Evolutionary conservation across 2,797 vertebrate genomes (phyloP).

Genomic region (Girardinus metallicus): DNA sequence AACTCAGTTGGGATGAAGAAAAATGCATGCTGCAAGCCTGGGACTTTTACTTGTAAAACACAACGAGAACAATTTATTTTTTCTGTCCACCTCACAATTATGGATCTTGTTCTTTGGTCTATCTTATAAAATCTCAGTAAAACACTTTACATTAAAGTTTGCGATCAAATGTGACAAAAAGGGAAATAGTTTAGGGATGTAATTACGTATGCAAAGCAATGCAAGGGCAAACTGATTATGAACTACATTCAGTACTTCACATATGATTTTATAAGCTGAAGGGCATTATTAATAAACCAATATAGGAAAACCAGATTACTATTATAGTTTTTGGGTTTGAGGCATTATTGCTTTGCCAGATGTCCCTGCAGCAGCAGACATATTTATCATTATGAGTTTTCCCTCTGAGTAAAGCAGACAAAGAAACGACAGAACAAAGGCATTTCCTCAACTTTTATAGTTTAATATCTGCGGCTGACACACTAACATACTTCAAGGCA

Average conservation of each 20-base stretch:
- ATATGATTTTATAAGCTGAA: constrained; percentile 5
- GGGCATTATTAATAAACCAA: constrained; percentile 13
- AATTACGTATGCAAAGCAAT: not conserved
- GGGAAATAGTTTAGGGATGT: not conserved
- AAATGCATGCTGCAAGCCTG: not conserved
- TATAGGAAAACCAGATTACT: constrained; percentile 22
- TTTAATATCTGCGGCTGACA: constrained; percentile 23
- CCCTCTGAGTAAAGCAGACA: constrained; percentile 29
- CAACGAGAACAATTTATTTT: not conserved
- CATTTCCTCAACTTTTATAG: constrained; percentile 42
- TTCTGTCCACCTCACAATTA: not conserved
- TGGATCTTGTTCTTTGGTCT: not conserved
- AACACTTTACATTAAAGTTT: not conserved
- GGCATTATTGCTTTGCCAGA: constrained; percentile 52
- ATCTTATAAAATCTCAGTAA: not conserved
- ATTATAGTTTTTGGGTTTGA: constrained; percentile 23
- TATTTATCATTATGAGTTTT: constrained; percentile 46
- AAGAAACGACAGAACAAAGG: constrained; percentile 33
- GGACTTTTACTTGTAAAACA: not conserved
- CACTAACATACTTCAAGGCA: constrained; percentile 29
- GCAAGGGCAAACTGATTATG: constrained; percentile 5
- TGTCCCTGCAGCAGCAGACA: constrained; percentile 45
- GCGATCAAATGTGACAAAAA: not conserved
- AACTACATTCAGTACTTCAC: not conserved
- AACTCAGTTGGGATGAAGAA: not conserved